Percentiles rank a stretch among this genome's conserved stretches.
Conservation (phyloP, 2,888 invertebrate genomes). For the Anoplius nigerrimus region DNA sequence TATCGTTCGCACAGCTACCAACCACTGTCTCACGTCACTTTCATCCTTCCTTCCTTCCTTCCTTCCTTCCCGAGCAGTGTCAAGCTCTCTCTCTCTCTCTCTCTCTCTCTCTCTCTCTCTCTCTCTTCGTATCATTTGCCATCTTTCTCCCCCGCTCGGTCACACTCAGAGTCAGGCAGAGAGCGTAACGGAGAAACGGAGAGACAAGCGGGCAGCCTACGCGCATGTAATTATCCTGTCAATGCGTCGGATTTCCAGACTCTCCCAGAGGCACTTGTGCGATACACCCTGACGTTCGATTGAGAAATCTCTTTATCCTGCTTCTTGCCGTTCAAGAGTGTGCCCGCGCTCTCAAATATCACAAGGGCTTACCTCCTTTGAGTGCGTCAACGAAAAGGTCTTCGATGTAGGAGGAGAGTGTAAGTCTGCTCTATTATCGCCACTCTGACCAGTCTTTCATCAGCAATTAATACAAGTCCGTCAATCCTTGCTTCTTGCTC, state of each 20-base stretch:
- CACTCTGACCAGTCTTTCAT: no score
- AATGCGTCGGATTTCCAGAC: slow-evolving; percentile 60
- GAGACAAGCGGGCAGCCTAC: slow-evolving; percentile 50
- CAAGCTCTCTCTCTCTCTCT: slow-evolving; percentile 13
- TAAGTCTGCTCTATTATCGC: no score
- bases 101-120: background rate
- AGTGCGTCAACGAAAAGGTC: background rate
- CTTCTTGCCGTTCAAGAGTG: slow-evolving; percentile 1
- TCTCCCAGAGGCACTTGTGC: slow-evolving; percentile 43
- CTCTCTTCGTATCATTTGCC: background rate
- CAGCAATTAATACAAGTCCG: no score
- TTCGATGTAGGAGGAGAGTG: no score
- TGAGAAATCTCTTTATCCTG: slow-evolving; percentile 44
- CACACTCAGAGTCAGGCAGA: slow-evolving; percentile 26
- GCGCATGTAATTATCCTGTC: slow-evolving; percentile 67
- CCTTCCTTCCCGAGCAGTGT: no score
- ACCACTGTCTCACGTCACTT: slow-evolving; percentile 10
- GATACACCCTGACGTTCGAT: slow-evolving; percentile 49
- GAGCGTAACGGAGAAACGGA: slow-evolving; percentile 43
- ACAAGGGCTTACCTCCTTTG: slow-evolving; percentile 8
- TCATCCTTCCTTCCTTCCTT: background rate
- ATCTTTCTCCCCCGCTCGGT: slow-evolving; percentile 5
- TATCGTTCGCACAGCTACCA: slow-evolving; percentile 41
- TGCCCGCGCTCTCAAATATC: slow-evolving; percentile 17
- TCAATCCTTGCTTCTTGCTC: no score